Evolutionary conservation across 2,113 vertebrate species (phyloP), one percentile per base, ranked within the genome.

Genomic region (Gymnorhina tibicen): DNA sequence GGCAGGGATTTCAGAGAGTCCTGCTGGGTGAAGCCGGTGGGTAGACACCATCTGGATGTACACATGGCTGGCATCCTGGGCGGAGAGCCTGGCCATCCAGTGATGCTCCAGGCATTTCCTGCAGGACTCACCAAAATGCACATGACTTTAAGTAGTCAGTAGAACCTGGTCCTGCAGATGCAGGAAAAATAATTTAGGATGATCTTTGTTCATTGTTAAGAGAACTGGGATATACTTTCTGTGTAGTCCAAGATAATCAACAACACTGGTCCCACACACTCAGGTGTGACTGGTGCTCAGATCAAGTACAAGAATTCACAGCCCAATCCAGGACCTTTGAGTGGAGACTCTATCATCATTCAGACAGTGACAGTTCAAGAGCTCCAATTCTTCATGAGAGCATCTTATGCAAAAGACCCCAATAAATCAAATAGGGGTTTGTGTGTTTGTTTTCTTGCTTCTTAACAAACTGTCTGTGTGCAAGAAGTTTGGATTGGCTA

Each of bases 321-420:
- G 39, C 16, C 16, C 10, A 21, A 0, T 39, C 33, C 20, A 55
- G 47, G 15, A 74, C 23, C 24, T 62, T 39, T 28, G 16, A 55
- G 21, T 0, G 1, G 30, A 53, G 22, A n/a, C 20, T 66, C 10
- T 1, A 2, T 28, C 20, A 33, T 22, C 15, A 30, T 39, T 33
- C 4, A 3, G 20, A 64, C 10, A 7, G 13, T 47, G 21, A n/a
- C 11, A n/a, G 3, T 24, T 77, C 46, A 77, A 62, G 42, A 55
- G 19, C 18, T 62, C 47, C 12, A 37, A 2, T 46, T 77, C 32
- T 63, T 47, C 20, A 3, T 22, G 19, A 66, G 1, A 81, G 2
- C 6, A 66, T 32, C 27, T 17, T 49, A 18, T 30, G 22, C 7
- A 73, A 73, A 88, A 83, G 11, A 46, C 32, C 13, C 5, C 2